phyloP scores from a whole-genome alignment of 2,888 invertebrate species.

The Tetropium fuscum region DNA sequence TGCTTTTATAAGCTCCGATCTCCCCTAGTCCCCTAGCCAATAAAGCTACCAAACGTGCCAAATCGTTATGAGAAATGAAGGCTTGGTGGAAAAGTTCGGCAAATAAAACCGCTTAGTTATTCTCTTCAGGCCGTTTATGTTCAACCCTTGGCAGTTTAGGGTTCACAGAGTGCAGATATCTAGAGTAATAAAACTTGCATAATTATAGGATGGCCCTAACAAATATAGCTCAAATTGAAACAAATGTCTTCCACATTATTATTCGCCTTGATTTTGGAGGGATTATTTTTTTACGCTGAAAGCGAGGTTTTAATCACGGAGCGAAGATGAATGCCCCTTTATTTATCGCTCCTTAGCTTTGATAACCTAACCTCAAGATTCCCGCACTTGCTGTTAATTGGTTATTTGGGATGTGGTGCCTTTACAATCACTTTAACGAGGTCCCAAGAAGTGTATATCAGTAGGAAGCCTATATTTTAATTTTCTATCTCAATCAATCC shows the following conservation, averaged over 20 bases:
- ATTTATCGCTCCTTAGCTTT: constrained; percentile 2
- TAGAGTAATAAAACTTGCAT: constrained; percentile 19
- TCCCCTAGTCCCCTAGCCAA: too few species aligned
- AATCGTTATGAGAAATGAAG: too few species aligned
- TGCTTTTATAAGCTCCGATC: too few species aligned
- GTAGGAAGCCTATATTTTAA: too few species aligned
- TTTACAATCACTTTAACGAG: too few species aligned
- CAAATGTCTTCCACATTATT: constrained; percentile 3
- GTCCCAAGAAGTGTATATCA: too few species aligned
- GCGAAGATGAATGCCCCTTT: not conserved
- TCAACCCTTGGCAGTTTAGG: constrained; percentile 20
- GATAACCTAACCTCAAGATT: not conserved
- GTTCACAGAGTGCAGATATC: constrained; percentile 13
- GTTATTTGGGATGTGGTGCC: too few species aligned
- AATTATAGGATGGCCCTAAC: constrained; percentile 3
- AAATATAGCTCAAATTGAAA: constrained; percentile 9
- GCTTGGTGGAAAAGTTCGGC: constrained; percentile 12
- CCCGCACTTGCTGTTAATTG: not conserved
- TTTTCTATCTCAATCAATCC: too few species aligned
- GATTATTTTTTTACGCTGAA: not conserved
- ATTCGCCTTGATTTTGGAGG: not conserved
- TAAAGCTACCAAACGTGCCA: too few species aligned
- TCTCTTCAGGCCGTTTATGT: constrained; percentile 18
- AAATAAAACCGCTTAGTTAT: constrained; percentile 17
- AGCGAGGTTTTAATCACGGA: constrained; percentile 6